Percentiles rank a stretch among this genome's conserved stretches.
phyloP scores from a whole-genome alignment of 2,888 invertebrate genomes.

The Pyralis farinalis region DNA sequence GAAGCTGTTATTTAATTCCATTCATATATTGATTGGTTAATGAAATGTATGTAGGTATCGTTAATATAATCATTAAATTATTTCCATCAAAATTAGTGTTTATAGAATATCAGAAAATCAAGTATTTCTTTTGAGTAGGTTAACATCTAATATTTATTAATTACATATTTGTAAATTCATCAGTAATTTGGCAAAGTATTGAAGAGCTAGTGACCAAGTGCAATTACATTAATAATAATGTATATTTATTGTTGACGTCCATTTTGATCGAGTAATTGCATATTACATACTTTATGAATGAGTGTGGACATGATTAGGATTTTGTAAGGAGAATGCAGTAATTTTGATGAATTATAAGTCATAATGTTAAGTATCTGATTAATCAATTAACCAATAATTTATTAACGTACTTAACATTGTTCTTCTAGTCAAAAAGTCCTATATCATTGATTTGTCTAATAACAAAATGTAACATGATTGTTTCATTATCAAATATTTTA shows the following conservation, averaged over 20 bases:
- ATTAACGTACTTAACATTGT: constrained; percentile 10
- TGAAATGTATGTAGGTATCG: no score
- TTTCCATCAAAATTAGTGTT: no score
- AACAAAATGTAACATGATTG: no score
- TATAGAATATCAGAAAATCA: no score
- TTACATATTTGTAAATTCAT: constrained; percentile 27
- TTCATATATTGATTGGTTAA: no score
- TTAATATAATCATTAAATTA: no score
- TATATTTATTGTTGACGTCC: constrained; percentile 57
- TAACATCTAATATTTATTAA: no score
- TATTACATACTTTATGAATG: constrained; percentile 32
- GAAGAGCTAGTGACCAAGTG: constrained; percentile 61
- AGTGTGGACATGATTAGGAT: constrained; percentile 21
- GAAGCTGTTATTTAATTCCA: no score
- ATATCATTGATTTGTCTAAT: background rate
- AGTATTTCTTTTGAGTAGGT: no score
- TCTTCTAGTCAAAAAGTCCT: constrained; percentile 8
- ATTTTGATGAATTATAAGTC: background rate
- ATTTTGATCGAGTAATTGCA: constrained; percentile 59
- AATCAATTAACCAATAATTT: constrained; percentile 13
- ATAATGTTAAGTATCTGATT: background rate
- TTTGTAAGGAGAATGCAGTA: background rate
- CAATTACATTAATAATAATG: constrained; percentile 63
- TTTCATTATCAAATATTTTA: no score
- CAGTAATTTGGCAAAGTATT: constrained; percentile 39